Evolutionary conservation across 2,797 vertebrate genomes (phyloP).

Genomic region (Ispidina lecontei): DNA sequence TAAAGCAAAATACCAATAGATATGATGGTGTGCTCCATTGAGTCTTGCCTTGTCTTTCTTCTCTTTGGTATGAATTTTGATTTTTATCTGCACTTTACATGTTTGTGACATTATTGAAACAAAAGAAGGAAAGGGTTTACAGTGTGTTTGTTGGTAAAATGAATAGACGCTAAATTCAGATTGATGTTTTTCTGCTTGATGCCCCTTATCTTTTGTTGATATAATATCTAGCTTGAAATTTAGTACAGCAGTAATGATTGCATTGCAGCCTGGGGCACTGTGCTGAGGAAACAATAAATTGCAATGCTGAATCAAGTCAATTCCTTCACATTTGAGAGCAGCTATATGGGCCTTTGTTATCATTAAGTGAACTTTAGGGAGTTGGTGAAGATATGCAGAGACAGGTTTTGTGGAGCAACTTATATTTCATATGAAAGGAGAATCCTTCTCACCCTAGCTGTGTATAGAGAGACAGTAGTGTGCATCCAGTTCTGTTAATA

Average conservation of each 20-base stretch:
- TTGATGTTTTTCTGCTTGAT: background rate
- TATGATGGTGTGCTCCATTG: background rate
- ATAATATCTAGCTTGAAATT: background rate
- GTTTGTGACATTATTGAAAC: background rate
- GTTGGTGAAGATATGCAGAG: background rate
- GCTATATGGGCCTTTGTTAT: background rate
- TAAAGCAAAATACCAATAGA: background rate
- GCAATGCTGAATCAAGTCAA: background rate
- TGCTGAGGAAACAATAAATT: background rate
- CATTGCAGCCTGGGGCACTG: background rate
- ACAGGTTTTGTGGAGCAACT: background rate
- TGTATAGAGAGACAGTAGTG: background rate
- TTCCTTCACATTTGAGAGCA: background rate
- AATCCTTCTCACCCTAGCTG: background rate
- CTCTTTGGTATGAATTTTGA: background rate
- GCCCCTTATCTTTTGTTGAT: background rate
- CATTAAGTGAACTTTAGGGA: slow-evolving; percentile 10
- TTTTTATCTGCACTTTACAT: background rate
- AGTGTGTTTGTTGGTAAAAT: background rate
- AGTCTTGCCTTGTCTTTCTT: background rate
- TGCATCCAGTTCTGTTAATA: background rate
- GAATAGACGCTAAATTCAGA: background rate
- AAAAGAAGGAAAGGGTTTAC: background rate
- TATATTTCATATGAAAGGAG: background rate
- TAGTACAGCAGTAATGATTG: background rate